Evolutionary conservation across 2,113 vertebrate genomes (phyloP).

Genomic region (Rallus limicola): DNA sequence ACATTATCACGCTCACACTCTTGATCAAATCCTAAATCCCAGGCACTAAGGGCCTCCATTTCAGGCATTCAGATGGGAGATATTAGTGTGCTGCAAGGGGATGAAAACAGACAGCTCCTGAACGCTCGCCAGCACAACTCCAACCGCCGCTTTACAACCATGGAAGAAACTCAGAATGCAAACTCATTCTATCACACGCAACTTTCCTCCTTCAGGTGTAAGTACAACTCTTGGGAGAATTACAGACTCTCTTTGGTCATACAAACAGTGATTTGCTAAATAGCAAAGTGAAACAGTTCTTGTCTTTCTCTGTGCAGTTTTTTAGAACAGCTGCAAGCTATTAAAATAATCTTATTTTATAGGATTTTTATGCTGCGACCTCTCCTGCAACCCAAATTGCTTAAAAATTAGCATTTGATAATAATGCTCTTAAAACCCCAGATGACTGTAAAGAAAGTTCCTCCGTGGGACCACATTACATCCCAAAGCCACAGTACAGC

Average conservation of each 20-base stretch:
- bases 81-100: background rate
- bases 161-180: slow-evolving; percentile 3
- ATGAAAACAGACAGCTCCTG: slow-evolving; percentile 45
- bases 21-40: background rate
- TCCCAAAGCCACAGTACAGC: background rate
- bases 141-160: background rate
- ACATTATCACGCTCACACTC: background rate
- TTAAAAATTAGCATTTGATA: slow-evolving; percentile 6
- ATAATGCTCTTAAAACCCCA: background rate
- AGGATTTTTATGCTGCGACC: background rate
- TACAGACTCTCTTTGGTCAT: background rate
- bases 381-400: background rate
- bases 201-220: background rate
- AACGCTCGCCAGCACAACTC: background rate
- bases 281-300: background rate
- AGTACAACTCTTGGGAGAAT: background rate
- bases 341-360: slow-evolving; percentile 25
- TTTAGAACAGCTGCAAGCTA: background rate
- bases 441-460: background rate
- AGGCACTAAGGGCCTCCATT: background rate
- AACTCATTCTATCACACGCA: background rate
- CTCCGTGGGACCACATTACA: fast-evolving
- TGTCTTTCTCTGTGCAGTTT: background rate
- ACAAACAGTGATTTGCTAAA: background rate
- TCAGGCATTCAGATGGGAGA: slow-evolving; percentile 49